Percentiles rank a stretch among this genome's conserved stretches.
phyloP scores from a whole-genome alignment of 1,140 invertebrate genomes.

The Yoshiicerus persimilis region DNA sequence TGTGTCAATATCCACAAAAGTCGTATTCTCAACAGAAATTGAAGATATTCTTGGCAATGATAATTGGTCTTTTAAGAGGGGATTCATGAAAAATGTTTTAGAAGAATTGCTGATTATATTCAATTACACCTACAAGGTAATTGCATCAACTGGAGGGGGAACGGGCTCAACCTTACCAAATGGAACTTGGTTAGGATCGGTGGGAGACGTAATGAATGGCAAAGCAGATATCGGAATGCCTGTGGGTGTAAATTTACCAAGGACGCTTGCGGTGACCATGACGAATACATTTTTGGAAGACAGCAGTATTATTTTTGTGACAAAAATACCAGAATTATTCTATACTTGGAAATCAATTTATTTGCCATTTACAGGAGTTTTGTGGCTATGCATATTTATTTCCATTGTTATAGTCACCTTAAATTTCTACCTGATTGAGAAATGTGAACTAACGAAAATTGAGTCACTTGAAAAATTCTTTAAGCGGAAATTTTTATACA shows the following conservation, averaged over 20 bases:
- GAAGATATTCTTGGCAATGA: not conserved
- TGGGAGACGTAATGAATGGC: not conserved
- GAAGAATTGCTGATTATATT: not conserved
- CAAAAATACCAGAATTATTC: not conserved
- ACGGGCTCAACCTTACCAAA: not conserved
- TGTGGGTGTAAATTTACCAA: not conserved
- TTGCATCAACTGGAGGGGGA: not conserved
- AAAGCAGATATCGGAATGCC: not conserved
- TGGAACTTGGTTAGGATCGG: conserved; percentile 11
- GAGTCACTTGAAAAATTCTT: not conserved
- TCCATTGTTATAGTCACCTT: too few relatives aligned
- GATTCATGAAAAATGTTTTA: not conserved
- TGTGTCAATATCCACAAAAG: not conserved
- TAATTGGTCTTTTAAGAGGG: not conserved
- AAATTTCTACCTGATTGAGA: too few relatives aligned
- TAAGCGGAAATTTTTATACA: not conserved
- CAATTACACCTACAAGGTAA: not conserved
- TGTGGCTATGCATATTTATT: not conserved
- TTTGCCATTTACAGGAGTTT: not conserved
- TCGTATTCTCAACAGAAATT: not conserved
- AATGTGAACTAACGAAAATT: too few relatives aligned
- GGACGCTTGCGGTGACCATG: not conserved
- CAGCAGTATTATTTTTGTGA: not conserved
- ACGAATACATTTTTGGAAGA: not conserved
- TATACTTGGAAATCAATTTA: not conserved